These are phyloP conservation scores for Trichoplusia ni DNA, from an alignment of 1,140 invertebrate species.

Conservation along the genomic window DNA sequence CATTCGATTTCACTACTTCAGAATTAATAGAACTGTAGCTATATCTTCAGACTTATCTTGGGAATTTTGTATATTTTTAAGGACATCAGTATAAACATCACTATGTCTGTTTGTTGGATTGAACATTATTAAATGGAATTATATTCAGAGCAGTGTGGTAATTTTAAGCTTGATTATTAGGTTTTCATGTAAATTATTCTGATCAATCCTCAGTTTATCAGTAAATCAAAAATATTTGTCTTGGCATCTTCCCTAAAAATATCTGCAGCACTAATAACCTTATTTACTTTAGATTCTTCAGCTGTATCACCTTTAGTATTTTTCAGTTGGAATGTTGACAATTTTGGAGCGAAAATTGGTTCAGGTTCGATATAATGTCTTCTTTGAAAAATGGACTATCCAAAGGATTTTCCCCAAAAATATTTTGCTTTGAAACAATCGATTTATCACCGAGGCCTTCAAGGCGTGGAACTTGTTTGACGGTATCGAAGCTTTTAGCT, in stretches of 20 bases:
- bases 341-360: conserved; percentile 53
- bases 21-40: background rate
- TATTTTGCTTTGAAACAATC: conserved; percentile 88
- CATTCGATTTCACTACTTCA: conserved; percentile 22
- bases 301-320: conserved; percentile 23
- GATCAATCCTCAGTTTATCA: conserved; percentile 42
- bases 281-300: conserved; percentile 33
- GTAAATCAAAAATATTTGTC: conserved; percentile 41
- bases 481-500: conserved; percentile 41
- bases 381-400: conserved; percentile 89
- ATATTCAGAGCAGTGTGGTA: conserved; percentile 4
- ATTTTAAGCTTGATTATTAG: conserved; percentile 7
- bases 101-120: conserved; percentile 30
- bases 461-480: conserved; percentile 63
- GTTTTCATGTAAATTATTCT: conserved; percentile 30
- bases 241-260: conserved; percentile 25
- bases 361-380: conserved; percentile 69
- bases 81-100: conserved; percentile 51
- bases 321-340: conserved; percentile 40
- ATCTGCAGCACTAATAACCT: conserved; percentile 9
- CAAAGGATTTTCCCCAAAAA: conserved; percentile 87
- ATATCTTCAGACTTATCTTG: background rate
- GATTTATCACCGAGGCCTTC: conserved; percentile 86
- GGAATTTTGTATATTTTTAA: conserved; percentile 51
- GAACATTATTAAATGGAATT: conserved; percentile 14